phyloP scores from a whole-genome alignment of 1,140 invertebrate species.

The Brachionus rotundiformis region DNA sequence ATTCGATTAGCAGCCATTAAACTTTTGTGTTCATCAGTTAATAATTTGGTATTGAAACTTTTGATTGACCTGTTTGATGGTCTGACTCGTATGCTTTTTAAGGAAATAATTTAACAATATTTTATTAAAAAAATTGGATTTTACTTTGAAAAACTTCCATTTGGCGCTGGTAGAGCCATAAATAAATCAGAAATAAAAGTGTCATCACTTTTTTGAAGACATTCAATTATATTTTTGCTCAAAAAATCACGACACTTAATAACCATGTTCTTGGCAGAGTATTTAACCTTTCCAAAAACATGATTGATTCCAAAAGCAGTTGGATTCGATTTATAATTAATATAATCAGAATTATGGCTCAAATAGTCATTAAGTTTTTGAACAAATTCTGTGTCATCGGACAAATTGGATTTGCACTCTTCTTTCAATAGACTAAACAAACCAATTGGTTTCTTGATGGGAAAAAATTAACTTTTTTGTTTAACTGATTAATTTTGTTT shows the following conservation, averaged over 20 bases:
- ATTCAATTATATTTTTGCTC: constrained; percentile 41
- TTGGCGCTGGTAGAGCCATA: constrained; percentile 15
- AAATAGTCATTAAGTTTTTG: constrained; percentile 44
- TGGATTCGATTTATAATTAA: background rate
- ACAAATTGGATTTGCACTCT: constrained; percentile 8
- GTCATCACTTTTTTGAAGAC: constrained; percentile 50
- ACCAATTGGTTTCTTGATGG: constrained; percentile 19
- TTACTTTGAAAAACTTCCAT: constrained; percentile 43
- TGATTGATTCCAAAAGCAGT: constrained; percentile 34
- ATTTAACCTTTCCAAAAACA: constrained; percentile 37
- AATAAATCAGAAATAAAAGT: constrained; percentile 36
- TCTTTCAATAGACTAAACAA: constrained; percentile 31
- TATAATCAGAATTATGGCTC: background rate
- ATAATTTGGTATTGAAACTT: background rate
- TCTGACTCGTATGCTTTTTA: background rate
- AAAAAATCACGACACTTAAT: constrained; percentile 24
- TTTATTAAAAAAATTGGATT: background rate
- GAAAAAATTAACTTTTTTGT: background rate
- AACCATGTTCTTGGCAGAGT: background rate
- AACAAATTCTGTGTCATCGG: constrained; percentile 21
- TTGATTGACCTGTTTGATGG: constrained; percentile 8
- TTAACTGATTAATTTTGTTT: no score
- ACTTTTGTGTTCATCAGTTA: constrained; percentile 31
- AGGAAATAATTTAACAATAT: background rate
- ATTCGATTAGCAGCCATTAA: constrained; percentile 30